Evolutionary conservation across 2,113 vertebrate genomes (phyloP).

Genomic region (Potamarius usumacintae): DNA sequence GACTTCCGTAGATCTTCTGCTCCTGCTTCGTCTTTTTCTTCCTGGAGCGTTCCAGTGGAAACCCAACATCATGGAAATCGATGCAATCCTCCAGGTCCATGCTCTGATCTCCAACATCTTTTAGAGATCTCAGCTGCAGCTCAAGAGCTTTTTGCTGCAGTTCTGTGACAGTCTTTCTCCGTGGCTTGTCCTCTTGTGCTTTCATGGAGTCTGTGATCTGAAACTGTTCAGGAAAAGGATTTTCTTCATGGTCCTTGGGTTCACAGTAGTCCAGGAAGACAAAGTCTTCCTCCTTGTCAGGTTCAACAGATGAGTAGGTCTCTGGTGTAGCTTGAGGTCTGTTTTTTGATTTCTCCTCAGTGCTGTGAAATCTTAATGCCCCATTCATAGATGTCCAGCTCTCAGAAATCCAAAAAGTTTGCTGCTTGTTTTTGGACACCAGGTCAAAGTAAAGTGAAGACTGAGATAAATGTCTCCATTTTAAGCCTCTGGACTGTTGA

Average conservation of each 20-base stretch:
- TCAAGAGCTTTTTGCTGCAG: conserved; percentile 52
- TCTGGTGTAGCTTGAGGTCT: not conserved
- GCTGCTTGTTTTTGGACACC: not conserved
- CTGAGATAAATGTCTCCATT: not conserved
- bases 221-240: not conserved
- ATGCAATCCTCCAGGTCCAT: conserved; percentile 52
- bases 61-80: conserved; percentile 68
- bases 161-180: not conserved
- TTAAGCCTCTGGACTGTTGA: not conserved
- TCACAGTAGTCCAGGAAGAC: conserved; percentile 73
- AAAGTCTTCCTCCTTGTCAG: conserved; percentile 72
- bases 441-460: not conserved
- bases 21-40: conserved; percentile 47
- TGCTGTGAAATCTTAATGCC: conserved; percentile 40
- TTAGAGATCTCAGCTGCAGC: conserved; percentile 55
- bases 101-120: not conserved
- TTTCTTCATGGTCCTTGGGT: conserved; percentile 22
- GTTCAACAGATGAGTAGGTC: conserved; percentile 58
- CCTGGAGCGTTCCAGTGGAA: conserved; percentile 47
- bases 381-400: not conserved
- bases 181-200: conserved; percentile 5
- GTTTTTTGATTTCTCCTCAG: not conserved
- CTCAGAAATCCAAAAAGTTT: not conserved
- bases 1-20: conserved; percentile 65
- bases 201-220: not conserved